Base-by-base conservation (phyloP, 2,113 vertebrate genomes). In the Alligator mississippiensis region DNA sequence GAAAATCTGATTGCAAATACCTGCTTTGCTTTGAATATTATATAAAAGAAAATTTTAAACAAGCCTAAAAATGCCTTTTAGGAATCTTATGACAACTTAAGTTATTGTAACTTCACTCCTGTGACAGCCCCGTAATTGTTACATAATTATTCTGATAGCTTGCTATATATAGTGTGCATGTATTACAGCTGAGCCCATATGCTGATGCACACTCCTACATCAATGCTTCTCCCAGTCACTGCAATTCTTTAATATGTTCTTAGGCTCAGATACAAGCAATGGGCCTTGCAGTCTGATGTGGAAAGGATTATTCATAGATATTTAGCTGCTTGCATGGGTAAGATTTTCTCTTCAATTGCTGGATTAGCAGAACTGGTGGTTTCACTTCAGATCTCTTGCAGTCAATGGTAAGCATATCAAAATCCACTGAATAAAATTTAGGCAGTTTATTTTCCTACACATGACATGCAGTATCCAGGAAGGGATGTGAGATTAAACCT, bases 211-310 rank as follows among this genome's bases (percentile, higher is more conserved):
- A 90, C n/a, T 54, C 88, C 93, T 94, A 92, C 89, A 82, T 38
- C 60, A 62, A 76, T 1, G 4, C 61, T 85, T 83, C 85, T 89
- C 89, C 63, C 60, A 78, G 57, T 34, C 88, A 95, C 85, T 92
- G 74, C 91, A 92, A 83, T 47, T 57, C 21, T 47, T 47, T 9
- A 0, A 66, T 27, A 54, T 55, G 76, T 25, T 94, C 94, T 88
- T 70, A 89, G 66, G 90, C 93, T 91, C 90, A 74, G 64, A 89
- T 15, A 66, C 34, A 92, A 90, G 72, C 92, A 96, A 94, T 94
- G 80, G 82, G 87, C 75, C 84, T 84, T 85, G 80, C 5, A 18
- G 85, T 79, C 70, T 72, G 22, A 54, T 30, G 60, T 24, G 47
- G 59, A 84, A 75, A 54, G 57, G 9, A 54, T 28, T 76, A 55